Base-by-base conservation (phyloP, 2,888 invertebrate genomes). In the Stenotaenia linearis region DNA sequence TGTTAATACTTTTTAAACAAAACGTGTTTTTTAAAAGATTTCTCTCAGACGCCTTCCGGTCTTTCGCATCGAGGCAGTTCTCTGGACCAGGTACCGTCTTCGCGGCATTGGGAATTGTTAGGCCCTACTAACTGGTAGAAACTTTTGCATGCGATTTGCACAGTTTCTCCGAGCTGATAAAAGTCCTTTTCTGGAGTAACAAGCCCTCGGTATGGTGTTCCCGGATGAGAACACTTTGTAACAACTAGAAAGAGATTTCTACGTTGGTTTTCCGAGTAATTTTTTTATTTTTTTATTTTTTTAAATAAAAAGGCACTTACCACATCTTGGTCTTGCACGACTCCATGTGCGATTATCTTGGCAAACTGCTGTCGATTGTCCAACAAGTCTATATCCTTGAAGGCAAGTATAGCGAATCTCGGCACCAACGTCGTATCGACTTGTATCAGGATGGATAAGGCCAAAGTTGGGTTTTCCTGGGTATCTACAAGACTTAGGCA, bases 391-490 rank as follows among this genome's bases (percentile, higher is more conserved):
- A 18, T 30, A 75, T 30, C 76, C 76, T 6, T 1, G 21, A 12
- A 35, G 7, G 15, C 77, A 77, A 3, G 21, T 37, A 50, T 45
- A 77, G 2, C 23, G 28, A n/a, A 77, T 40, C 15, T 12, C 28
- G n/a, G 3, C 77, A 25, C 77, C 77, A 45, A 45, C 25, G 10
- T 77, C 77, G 45, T 77, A 77, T 45, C 9, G 50, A 1, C 6
- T 45, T 15, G 6, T 10, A 40, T 77, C 77, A 9, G 77, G 77
- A 23, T 23, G 21, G 7, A 77, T 28, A 15, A 9, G 9, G 5
- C 50, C 77, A 77, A 45, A 77, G 12, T 45, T 12, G 1, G 77
- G 77, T 37, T 30, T 35, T 21, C 77, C 77, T 7, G 77, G 77
- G 18, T 18, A 77, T 3, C 77, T 45, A 28, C 77, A 77, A 12